Percentiles rank a stretch among this genome's conserved stretches.
phyloP scores from a whole-genome alignment of 2,888 invertebrate genomes.

The Agrochola lychnidis region DNA sequence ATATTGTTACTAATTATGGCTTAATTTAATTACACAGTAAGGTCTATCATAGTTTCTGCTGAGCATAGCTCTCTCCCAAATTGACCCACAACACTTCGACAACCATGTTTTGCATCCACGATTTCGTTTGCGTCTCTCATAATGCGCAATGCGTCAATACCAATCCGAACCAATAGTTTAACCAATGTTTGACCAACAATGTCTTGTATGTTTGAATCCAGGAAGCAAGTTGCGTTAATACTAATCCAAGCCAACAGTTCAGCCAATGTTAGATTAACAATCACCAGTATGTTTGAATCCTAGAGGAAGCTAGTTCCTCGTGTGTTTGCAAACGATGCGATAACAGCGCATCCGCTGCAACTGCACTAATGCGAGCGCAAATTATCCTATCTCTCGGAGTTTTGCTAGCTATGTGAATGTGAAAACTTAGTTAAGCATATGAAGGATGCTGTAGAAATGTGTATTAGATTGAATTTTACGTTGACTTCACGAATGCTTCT shows the following conservation, averaged over 20 bases:
- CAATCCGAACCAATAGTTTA: background rate
- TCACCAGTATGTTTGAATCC: conserved; percentile 8
- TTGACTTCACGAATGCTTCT: background rate
- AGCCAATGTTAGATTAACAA: conserved; percentile 35
- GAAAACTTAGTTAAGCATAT: conserved; percentile 1
- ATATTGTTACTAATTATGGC: no score
- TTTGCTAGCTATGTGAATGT: conserved; percentile 28
- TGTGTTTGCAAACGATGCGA: conserved; percentile 53
- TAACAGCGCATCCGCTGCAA: conserved; percentile 49
- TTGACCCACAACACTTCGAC: background rate
- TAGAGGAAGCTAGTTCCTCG: conserved; percentile 34
- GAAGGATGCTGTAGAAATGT: conserved; percentile 2
- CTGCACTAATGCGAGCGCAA: conserved; percentile 56
- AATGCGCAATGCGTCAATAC: conserved; percentile 23
- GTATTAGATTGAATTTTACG: background rate
- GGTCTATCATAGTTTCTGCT: background rate
- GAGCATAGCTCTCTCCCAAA: background rate
- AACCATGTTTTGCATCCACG: background rate
- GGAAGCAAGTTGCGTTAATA: conserved; percentile 10
- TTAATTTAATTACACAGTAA: no score
- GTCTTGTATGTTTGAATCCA: background rate
- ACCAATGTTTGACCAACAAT: conserved; percentile 8
- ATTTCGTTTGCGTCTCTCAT: background rate
- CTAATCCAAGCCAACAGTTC: conserved; percentile 1
- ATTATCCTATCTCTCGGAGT: conserved; percentile 58